Conservation (phyloP, 1,140 invertebrate species). For the Dryas iulia region DNA sequence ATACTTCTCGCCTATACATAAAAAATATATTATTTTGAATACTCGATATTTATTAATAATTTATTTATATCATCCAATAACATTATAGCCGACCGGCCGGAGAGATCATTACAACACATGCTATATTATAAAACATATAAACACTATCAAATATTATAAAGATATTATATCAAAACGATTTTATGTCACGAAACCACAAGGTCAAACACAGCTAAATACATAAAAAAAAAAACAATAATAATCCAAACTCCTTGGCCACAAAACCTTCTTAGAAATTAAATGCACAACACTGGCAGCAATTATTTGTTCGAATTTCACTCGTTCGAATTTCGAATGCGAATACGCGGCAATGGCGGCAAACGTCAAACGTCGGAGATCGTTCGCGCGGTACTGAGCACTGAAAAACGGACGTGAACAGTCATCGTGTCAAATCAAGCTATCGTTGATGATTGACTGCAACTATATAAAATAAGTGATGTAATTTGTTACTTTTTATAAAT, state of each 20-base stretch:
- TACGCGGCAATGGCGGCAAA: neutral
- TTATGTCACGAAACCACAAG: slow-evolving; percentile 9
- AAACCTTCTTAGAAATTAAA: slow-evolving; percentile 20
- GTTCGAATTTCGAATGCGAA: slow-evolving; percentile 41
- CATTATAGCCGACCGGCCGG: neutral
- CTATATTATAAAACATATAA: neutral
- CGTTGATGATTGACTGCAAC: slow-evolving; percentile 24
- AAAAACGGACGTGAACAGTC: slow-evolving; percentile 37
- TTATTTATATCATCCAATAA: no score
- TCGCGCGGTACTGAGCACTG: slow-evolving; percentile 53
- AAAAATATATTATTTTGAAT: no score
- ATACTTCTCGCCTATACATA: no score
- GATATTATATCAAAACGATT: slow-evolving; percentile 1
- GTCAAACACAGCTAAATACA: neutral
- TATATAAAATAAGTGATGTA: slow-evolving; percentile 26
- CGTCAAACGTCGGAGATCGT: slow-evolving; percentile 21
- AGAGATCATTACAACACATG: neutral
- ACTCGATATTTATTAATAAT: no score
- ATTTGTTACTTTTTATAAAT: slow-evolving; percentile 21
- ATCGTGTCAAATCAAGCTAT: slow-evolving; percentile 30
- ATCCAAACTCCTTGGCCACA: slow-evolving; percentile 15
- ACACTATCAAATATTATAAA: slow-evolving; percentile 10
- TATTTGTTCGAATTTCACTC: slow-evolving; percentile 42
- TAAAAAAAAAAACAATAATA: neutral
- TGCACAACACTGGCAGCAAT: slow-evolving; percentile 48